phyloP scores from a whole-genome alignment of 2,888 invertebrate species.

The Leptopterna dolabrata region DNA sequence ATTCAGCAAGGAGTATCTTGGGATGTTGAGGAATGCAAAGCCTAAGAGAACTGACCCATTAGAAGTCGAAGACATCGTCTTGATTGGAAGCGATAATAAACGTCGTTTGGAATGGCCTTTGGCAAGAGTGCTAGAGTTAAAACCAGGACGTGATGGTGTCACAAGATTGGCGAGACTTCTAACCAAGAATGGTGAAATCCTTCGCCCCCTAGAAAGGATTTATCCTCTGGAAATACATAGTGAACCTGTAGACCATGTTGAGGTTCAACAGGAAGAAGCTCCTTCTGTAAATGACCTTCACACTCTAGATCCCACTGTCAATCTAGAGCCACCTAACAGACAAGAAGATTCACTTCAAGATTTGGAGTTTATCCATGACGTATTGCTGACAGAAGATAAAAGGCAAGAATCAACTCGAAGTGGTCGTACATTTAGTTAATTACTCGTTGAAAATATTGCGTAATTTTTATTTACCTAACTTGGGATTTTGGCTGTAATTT shows the following conservation, averaged over 20 bases:
- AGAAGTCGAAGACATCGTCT: background rate
- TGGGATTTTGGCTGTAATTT: no score
- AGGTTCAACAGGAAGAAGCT: background rate
- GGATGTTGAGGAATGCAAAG: background rate
- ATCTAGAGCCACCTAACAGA: background rate
- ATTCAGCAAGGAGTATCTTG: constrained; percentile 7
- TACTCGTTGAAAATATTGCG: no score
- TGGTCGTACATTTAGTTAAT: no score
- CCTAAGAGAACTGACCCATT: background rate
- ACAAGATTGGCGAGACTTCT: background rate
- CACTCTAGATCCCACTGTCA: background rate
- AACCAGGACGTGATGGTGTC: background rate
- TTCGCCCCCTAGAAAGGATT: background rate
- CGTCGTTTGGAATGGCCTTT: background rate
- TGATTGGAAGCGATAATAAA: background rate
- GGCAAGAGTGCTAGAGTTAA: background rate
- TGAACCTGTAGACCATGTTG: background rate
- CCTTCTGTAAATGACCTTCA: background rate
- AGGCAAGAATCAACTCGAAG: background rate
- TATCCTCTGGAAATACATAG: background rate
- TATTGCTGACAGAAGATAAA: no score
- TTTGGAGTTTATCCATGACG: no score
- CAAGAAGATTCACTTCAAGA: background rate
- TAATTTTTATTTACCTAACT: background rate
- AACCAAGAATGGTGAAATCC: background rate